Evolutionary conservation across 2,888 invertebrate species (phyloP).

Genomic region (Augochlorella aurata): DNA sequence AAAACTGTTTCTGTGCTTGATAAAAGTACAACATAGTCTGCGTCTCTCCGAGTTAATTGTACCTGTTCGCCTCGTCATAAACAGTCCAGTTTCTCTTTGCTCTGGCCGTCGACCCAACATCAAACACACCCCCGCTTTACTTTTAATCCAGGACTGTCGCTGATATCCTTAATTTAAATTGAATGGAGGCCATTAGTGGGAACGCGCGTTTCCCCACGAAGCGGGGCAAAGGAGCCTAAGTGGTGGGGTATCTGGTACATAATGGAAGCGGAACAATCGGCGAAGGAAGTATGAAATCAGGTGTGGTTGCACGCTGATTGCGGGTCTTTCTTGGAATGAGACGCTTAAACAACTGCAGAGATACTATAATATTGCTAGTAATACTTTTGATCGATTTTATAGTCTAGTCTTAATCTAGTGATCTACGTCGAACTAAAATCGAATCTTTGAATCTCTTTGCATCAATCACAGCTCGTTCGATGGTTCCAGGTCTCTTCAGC

Average conservation of each 20-base stretch:
- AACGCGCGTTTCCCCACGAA: conserved; percentile 4
- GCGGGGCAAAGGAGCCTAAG: not conserved
- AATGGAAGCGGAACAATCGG: conserved; percentile 15
- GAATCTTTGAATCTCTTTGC: not conserved
- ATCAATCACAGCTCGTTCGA: not conserved
- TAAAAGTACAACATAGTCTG: not conserved
- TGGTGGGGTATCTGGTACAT: not conserved
- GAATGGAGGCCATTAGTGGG: conserved; percentile 1
- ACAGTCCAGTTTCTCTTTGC: not conserved
- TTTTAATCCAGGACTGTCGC: not conserved
- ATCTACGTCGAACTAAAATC: not conserved
- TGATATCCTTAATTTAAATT: not conserved
- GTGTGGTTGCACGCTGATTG: conserved; percentile 27
- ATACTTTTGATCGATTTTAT: not conserved
- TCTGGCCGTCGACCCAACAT: not conserved
- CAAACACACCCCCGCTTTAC: not conserved
- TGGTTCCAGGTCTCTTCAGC: conserved; percentile 36
- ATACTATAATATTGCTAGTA: not conserved
- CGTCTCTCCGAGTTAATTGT: not conserved
- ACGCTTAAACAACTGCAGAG: not conserved
- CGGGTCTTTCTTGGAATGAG: not conserved
- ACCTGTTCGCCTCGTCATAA: not conserved
- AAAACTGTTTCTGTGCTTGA: not conserved
- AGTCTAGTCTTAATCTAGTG: no score
- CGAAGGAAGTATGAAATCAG: not conserved